Evolutionary conservation across 2,888 invertebrate species (phyloP).

Genomic region (Aphrophora alni): DNA sequence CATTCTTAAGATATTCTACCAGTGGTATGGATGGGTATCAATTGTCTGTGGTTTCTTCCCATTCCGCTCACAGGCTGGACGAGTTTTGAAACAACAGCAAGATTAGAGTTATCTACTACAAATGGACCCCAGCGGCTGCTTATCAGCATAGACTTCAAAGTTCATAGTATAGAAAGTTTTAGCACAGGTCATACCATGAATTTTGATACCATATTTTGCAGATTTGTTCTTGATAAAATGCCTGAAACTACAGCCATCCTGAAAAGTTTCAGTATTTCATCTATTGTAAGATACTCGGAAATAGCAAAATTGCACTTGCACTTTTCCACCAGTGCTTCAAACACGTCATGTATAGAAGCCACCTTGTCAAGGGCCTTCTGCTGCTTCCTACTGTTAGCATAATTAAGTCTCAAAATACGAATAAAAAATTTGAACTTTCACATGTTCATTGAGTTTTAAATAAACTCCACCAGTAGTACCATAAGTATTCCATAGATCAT

Average conservation of each 20-base stretch:
- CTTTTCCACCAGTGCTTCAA: constrained; percentile 52
- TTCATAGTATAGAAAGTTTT: constrained; percentile 43
- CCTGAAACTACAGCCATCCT: constrained; percentile 49
- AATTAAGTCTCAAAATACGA: constrained; percentile 26
- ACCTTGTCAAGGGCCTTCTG: constrained; percentile 47
- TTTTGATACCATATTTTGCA: constrained; percentile 53
- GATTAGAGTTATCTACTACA: constrained; percentile 36
- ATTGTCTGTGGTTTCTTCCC: constrained; percentile 50
- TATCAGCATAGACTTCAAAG: constrained; percentile 45
- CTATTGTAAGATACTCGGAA: constrained; percentile 48
- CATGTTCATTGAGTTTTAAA: constrained; percentile 30
- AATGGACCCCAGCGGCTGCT: constrained; percentile 46
- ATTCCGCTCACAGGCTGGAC: constrained; percentile 39
- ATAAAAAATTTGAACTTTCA: constrained; percentile 30
- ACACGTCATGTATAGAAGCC: constrained; percentile 51
- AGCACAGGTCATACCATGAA: constrained; percentile 50
- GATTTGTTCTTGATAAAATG: constrained; percentile 53
- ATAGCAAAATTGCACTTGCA: constrained; percentile 48
- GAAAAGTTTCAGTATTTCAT: constrained; percentile 50
- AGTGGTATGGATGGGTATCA: constrained; percentile 46
- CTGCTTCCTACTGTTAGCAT: constrained; percentile 45
- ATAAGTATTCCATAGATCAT: constrained; percentile 35
- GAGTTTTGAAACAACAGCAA: constrained; percentile 43
- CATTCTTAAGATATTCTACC: constrained; percentile 35
- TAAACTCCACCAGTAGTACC: constrained; percentile 35